Evolutionary conservation across 2,797 vertebrate genomes (phyloP).

Genomic region (Brachymystax lenok): DNA sequence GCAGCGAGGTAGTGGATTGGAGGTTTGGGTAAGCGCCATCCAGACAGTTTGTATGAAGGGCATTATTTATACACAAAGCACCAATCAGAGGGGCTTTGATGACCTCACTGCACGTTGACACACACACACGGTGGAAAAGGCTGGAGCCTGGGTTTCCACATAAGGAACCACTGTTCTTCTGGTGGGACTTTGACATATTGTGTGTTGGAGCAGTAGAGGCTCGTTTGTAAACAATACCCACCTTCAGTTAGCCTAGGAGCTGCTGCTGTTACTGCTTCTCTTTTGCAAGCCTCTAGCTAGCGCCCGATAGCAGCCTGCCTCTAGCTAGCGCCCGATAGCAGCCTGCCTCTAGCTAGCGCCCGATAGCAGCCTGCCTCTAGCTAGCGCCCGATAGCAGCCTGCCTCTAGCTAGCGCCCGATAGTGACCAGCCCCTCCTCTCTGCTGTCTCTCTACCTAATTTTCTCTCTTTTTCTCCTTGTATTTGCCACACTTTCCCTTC

Average conservation of each 20-base stretch:
- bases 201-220: neutral
- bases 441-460: neutral
- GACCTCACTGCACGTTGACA: neutral
- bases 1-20: neutral
- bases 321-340: neutral
- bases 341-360: neutral
- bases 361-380: neutral
- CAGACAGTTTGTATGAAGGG: neutral
- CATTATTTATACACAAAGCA: neutral
- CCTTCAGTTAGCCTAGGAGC: neutral
- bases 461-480: slow-evolving; percentile 3
- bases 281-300: neutral
- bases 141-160: neutral
- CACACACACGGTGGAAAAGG: neutral
- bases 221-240: neutral
- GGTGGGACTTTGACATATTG: neutral
- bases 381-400: neutral
- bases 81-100: neutral
- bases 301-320: no score
- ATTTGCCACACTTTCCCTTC: neutral
- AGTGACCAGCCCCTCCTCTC: neutral
- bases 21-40: neutral
- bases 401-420: neutral
- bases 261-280: neutral
- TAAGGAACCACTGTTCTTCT: neutral